Conservation (phyloP, 2,888 invertebrate genomes). For the Uloborus plumipes region DNA sequence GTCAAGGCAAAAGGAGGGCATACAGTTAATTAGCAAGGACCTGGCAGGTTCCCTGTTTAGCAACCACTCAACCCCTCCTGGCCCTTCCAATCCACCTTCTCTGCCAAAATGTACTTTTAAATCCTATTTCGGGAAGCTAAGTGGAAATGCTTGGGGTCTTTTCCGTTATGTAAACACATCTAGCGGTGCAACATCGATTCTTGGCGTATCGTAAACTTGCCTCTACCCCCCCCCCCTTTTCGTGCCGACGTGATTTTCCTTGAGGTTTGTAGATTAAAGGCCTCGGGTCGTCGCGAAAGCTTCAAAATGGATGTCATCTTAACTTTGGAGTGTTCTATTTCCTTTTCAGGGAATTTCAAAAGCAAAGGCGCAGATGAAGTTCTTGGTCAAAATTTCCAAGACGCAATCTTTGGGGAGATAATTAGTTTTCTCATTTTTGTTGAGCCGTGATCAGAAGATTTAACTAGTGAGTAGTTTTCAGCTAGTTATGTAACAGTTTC, state of each 20-base stretch:
- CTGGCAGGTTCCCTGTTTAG: no score
- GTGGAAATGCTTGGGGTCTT: conserved; percentile 11
- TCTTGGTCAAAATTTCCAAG: no score
- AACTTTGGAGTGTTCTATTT: no score
- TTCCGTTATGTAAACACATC: conserved; percentile 13
- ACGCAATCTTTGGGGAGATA: no score
- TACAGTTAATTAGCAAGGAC: conserved; percentile 5
- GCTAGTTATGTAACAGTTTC: no score
- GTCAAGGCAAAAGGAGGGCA: no score
- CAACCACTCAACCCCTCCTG: no score
- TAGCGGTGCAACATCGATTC: conserved; percentile 16
- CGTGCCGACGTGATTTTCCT: not conserved
- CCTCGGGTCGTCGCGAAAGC: conserved; percentile 23
- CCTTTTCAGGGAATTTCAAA: no score
- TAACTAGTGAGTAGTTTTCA: no score
- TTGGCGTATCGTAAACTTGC: not conserved
- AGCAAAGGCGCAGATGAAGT: no score
- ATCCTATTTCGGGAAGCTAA: conserved; percentile 29
- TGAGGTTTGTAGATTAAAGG: conserved; percentile 21
- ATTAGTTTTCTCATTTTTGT: no score
- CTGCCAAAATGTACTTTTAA: conserved; percentile 18
- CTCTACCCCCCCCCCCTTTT: not conserved
- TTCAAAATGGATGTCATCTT: conserved; percentile 23
- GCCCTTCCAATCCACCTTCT: not conserved
- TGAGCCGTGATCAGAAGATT: no score